Conservation (phyloP, 1,140 invertebrate species). For the Aphaenogaster floridana region DNA sequence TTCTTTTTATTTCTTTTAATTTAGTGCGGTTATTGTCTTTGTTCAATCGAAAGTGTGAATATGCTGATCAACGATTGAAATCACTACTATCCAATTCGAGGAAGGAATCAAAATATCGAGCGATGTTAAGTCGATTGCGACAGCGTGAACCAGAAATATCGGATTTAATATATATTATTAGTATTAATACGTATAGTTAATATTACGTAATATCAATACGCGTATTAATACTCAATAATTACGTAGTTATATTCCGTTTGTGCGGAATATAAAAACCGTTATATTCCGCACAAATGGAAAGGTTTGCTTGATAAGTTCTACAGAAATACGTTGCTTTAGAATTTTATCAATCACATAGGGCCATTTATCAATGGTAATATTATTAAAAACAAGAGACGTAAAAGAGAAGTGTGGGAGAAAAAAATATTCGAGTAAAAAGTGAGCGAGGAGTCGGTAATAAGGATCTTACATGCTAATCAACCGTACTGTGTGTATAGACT, state of each 20-base stretch:
- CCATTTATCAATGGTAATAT: conserved; percentile 2
- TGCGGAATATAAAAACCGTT: background rate
- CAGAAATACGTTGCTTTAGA: background rate
- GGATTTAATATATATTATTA: conserved; percentile 21
- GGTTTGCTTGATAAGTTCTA: background rate
- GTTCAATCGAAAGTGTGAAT: conserved; percentile 37
- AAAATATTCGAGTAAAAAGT: conserved; percentile 27
- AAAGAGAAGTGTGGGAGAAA: conserved; percentile 37
- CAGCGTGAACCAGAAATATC: background rate
- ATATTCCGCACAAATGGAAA: background rate
- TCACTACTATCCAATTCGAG: background rate
- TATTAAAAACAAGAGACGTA: conserved; percentile 3
- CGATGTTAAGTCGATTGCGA: background rate
- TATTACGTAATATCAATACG: background rate
- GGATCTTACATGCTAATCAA: conserved; percentile 80
- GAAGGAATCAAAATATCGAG: background rate
- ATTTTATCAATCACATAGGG: background rate
- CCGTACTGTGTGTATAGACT: conserved; percentile 85
- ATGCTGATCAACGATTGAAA: background rate
- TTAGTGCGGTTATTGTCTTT: conserved; percentile 54
- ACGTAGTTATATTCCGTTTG: background rate
- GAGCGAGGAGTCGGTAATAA: conserved; percentile 55
- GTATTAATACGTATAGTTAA: background rate
- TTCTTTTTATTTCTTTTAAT: conserved; percentile 20
- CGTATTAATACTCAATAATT: background rate